These are phyloP conservation scores for Caenorhabditis sp. DNA, from an alignment of 2,888 invertebrate species.

Conservation along the genomic window DNA sequence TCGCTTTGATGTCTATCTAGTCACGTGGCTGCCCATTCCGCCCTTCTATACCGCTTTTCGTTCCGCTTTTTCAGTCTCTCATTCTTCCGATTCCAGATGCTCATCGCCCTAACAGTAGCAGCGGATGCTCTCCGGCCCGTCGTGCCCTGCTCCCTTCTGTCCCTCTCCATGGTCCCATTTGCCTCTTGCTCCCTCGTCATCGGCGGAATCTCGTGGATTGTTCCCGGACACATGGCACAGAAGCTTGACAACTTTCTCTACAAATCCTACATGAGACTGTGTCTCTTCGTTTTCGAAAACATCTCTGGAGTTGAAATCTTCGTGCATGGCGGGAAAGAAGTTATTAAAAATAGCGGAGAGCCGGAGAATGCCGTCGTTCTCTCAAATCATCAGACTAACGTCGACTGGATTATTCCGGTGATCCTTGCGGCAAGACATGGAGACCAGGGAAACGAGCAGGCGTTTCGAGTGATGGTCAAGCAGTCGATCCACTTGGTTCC, in stretches of 20 bases:
- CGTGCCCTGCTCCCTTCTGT: slow-evolving; percentile 66
- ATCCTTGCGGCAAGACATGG: slow-evolving; percentile 74
- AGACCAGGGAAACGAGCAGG: slow-evolving; percentile 62
- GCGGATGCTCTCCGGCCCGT: slow-evolving; percentile 53
- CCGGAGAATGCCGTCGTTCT: slow-evolving; percentile 68
- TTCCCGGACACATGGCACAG: slow-evolving; percentile 57
- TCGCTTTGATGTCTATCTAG: slow-evolving; percentile 1
- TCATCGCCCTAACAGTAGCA: slow-evolving; percentile 51
- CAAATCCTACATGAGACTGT: slow-evolving; percentile 70
- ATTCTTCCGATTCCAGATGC: slow-evolving; percentile 50
- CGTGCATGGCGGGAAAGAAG: not conserved
- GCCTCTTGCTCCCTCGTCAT: slow-evolving; percentile 67
- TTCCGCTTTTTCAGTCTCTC: too few species aligned
- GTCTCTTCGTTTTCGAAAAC: slow-evolving; percentile 77
- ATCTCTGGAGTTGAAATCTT: slow-evolving; percentile 66
- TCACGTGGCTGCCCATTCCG: slow-evolving; percentile 35
- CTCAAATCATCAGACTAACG: slow-evolving; percentile 76
- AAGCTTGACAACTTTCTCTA: slow-evolving; percentile 72
- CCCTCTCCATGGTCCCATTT: slow-evolving; percentile 71
- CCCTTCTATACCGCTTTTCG: slow-evolving; percentile 5
- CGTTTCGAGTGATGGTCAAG: slow-evolving; percentile 74
- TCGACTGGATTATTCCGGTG: slow-evolving; percentile 75
- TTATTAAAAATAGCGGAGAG: slow-evolving; percentile 27
- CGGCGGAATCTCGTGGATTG: slow-evolving; percentile 69
- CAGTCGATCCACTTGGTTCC: slow-evolving; percentile 74